Conservation (phyloP, 2,797 vertebrate genomes). For the Xenops minutus region DNA sequence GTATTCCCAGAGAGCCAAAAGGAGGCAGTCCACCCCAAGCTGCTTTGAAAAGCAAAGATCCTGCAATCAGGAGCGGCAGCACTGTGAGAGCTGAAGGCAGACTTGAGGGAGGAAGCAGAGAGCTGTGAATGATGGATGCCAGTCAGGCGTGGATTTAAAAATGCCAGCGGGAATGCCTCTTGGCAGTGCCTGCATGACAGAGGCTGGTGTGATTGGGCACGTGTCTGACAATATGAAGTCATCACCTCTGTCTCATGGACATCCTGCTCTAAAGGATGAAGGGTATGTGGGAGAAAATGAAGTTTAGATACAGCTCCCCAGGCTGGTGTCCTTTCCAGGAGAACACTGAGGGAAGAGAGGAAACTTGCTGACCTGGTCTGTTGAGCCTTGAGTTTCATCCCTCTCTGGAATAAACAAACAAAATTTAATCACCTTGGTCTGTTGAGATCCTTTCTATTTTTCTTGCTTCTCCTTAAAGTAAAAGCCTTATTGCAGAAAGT, state of each 20-base stretch:
- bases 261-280: neutral
- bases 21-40: neutral
- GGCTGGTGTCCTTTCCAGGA: neutral
- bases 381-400: neutral
- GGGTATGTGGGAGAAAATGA: neutral
- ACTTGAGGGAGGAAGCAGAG: neutral
- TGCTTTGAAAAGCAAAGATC: conserved; percentile 36
- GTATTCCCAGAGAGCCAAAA: conserved; percentile 41
- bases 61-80: neutral
- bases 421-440: neutral
- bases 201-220: neutral
- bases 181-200: neutral
- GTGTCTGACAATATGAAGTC: neutral
- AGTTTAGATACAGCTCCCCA: neutral
- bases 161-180: neutral
- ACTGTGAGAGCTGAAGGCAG: neutral
- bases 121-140: neutral
- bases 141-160: neutral
- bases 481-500: neutral
- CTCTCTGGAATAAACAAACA: neutral
- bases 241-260: neutral
- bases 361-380: neutral
- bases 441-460: conserved; percentile 36
- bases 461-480: neutral
- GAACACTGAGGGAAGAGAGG: neutral